Evolutionary conservation across 2,888 invertebrate species (phyloP).

Genomic region (Hedychridium roseum): DNA sequence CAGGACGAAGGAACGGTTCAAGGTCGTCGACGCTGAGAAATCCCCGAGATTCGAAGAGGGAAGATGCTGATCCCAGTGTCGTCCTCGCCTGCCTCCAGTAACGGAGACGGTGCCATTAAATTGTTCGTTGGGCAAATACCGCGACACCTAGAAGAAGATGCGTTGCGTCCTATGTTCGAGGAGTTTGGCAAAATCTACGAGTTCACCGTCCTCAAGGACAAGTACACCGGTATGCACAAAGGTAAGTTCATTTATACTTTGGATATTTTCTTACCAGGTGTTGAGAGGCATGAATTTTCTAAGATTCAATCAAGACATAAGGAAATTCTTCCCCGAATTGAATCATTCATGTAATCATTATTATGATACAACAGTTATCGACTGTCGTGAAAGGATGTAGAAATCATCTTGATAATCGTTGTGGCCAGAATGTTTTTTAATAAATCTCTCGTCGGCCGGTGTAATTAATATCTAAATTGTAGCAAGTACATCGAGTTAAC

Average conservation of each 20-base stretch:
- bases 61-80: conserved; percentile 56
- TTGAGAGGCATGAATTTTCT: too few relatives aligned
- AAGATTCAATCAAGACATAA: too few relatives aligned
- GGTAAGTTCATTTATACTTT: conserved; percentile 74
- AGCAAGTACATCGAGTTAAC: too few relatives aligned
- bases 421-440: too few relatives aligned
- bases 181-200: conserved; percentile 94
- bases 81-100: conserved; percentile 64
- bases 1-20: conserved; percentile 4
- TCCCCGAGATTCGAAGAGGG: not conserved
- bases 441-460: too few relatives aligned
- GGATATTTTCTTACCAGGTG: too few relatives aligned
- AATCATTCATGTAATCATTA: too few relatives aligned
- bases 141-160: conserved; percentile 85
- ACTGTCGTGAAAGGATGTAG: too few relatives aligned
- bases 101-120: conserved; percentile 74
- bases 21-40: conserved; percentile 17
- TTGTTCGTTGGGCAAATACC: conserved; percentile 95
- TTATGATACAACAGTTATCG: too few relatives aligned
- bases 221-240: conserved; percentile 95
- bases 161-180: conserved; percentile 89
- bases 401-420: too few relatives aligned
- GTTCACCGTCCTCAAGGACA: conserved; percentile 92
- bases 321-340: too few relatives aligned
- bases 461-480: too few relatives aligned